Evolutionary conservation across 1,140 invertebrate species (phyloP), one percentile per base, ranked within the genome.

Genomic region (Eueides isabella): DNA sequence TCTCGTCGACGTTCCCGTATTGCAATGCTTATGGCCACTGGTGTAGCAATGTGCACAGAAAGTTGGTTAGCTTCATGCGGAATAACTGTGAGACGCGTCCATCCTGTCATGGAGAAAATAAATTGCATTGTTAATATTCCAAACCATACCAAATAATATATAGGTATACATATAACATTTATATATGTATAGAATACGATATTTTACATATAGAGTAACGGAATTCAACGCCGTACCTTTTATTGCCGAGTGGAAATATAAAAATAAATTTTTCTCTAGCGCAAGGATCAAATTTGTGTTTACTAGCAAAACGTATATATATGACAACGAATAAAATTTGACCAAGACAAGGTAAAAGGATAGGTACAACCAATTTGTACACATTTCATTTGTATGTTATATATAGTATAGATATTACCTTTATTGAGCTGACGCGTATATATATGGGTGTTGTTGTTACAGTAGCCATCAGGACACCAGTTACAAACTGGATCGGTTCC

Each of bases 381-480:
- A 2, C 12, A 4, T 38, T 38, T 16, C 35, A 16, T 16, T 16
- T 14, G 26, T 68, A 62, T 75, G 41, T 33, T 28, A 28, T 30
- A 12, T 12, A 48, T 19, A 38, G 16, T 38, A 38, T 5, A 38
- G 4, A 2, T 38, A 16, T 61, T 84, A 92, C 90, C 89, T 86
- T 87, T 90, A 12, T 77, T 76, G 23, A 91, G 80, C 67, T 81
- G 82, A 63, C 81, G 82, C 2, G 81, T 82, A 68, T 90, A 86
- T 11, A 85, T 66, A 63, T 90, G 81, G 0, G 91, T 92, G 72
- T 92, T 90, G 71, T 92, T 91, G 61, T 87, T 90, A 74, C 88
- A 91, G 80, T 92, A 90, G 0, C 89, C 91, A 75, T 92, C 89
- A 48, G 89, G 86, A 68, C 91, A 92, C 86, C 87, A 88, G 82